Evolutionary conservation across 1,140 invertebrate genomes (phyloP), one percentile per base, ranked within the genome.

Genomic region (Bathynomus jamesi): DNA sequence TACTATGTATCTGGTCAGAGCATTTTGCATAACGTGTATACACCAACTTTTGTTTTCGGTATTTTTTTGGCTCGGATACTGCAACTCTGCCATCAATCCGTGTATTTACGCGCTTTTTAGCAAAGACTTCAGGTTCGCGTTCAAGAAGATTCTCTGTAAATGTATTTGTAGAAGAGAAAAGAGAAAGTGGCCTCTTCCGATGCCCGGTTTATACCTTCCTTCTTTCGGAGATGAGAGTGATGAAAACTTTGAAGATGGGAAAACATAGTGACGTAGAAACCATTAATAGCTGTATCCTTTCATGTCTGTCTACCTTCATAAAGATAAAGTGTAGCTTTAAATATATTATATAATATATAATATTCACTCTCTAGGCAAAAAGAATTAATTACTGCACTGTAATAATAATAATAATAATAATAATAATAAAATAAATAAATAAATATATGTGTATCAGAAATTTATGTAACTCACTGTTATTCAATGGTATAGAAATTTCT

Each of bases 1-100:
- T 84, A 93, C 91, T 7, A 89, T 95, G 84, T 97, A 97, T 81
- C 85, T 96, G 28, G 86, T 93, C 27, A 85, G 91, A 66, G 91
- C 91, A 0, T 94, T 96, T 80, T 93, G 90, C 76, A 86, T 86
- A 1, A 86, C 88, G 67, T 93, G 91, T 81, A 91, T 94, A 31
- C 87, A 90, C 67, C 87, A 88, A 0, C 85, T 91, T 61, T 83
- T 94, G 32, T 95, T 97, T 83, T 95, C 91, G 53, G 87, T 97
- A 1, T 87, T 97, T 7, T 98, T 97, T 82, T 98, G 95, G 95
- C 85, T 98, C 28, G 96, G 96, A 1, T 99, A 98, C 82, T 94
- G 93, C 81, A 98, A 98, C 82, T 95, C 92, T 11, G 94, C 94
- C 27, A 90, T 96, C 72, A 98, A 97, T 81, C 95, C 95, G 0